Percentiles rank a stretch among this genome's conserved stretches.
Evolutionary conservation across 2,888 invertebrate genomes (phyloP).

Genomic region (Ormyrus thymus): DNA sequence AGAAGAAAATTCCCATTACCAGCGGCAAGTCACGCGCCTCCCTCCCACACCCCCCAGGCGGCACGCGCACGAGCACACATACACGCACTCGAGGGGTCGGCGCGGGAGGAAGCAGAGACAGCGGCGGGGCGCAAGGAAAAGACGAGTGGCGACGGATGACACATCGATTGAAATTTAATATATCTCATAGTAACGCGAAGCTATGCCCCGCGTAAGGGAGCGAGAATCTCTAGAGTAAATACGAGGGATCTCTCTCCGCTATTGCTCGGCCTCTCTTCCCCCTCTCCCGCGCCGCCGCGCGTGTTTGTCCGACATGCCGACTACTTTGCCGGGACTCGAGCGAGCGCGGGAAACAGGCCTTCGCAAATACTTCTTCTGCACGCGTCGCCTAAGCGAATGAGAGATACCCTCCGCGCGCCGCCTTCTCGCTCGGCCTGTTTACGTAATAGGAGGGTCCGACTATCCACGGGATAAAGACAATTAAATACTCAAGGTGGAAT

Average conservation of each 20-base stretch:
- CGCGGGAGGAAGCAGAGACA: slow-evolving; percentile 4
- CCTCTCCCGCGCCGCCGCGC: slow-evolving; percentile 14
- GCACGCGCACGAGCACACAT: slow-evolving; percentile 7
- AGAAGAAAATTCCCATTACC: slow-evolving; percentile 44
- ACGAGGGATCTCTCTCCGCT: slow-evolving; percentile 60
- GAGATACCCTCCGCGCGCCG: neutral
- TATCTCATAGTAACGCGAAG: slow-evolving; percentile 56
- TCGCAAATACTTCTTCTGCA: slow-evolving; percentile 46
- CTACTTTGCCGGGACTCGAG: slow-evolving; percentile 32
- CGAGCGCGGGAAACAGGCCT: slow-evolving; percentile 24
- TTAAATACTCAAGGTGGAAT: neutral
- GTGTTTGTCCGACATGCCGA: slow-evolving; percentile 45
- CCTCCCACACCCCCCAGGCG: slow-evolving; percentile 10
- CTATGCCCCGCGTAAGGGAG: neutral
- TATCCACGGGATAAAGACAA: slow-evolving; percentile 9
- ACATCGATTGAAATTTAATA: slow-evolving; percentile 73
- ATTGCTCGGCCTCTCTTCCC: slow-evolving; percentile 8
- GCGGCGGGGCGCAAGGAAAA: slow-evolving; percentile 58
- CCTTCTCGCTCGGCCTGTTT: neutral
- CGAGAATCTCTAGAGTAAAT: slow-evolving; percentile 67
- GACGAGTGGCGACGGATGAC: slow-evolving; percentile 60
- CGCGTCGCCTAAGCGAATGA: slow-evolving; percentile 38
- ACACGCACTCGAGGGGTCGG: neutral
- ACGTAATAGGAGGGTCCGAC: neutral
- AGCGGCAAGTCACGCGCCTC: slow-evolving; percentile 19